These are phyloP conservation scores for Zaprionus obscuricornis DNA, from an alignment of 2,888 invertebrate genomes.

Conservation along the genomic window DNA sequence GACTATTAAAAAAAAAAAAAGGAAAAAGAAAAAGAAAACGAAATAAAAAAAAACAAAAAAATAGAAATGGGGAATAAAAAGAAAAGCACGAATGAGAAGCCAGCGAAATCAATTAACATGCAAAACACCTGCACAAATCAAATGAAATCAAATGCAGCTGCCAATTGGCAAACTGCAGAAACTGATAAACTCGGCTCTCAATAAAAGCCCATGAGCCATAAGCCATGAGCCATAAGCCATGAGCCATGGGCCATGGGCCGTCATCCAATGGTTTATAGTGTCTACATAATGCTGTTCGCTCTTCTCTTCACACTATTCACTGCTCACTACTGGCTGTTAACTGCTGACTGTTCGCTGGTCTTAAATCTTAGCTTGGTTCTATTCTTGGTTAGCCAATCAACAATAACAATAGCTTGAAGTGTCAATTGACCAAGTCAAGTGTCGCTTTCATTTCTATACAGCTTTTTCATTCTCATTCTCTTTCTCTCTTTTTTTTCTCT, in stretches of 20 bases:
- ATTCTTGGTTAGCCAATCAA: slow-evolving; percentile 31
- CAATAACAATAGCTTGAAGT: slow-evolving; percentile 44
- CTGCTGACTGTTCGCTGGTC: too few relatives aligned
- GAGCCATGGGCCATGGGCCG: too few relatives aligned
- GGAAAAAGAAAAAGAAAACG: too few relatives aligned
- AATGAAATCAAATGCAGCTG: slow-evolving; percentile 52
- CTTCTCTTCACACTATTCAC: too few relatives aligned
- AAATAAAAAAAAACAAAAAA: background rate
- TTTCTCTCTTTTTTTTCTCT: too few relatives aligned
- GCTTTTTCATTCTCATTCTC: background rate
- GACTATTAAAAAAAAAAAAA: slow-evolving; percentile 27
- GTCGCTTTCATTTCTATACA: background rate
- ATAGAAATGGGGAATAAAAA: background rate
- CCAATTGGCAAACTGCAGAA: slow-evolving; percentile 8
- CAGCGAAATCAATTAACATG: slow-evolving; percentile 73
- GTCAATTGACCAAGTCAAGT: background rate
- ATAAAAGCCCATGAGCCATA: too few relatives aligned
- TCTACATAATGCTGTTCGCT: too few relatives aligned
- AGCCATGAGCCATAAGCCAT: too few relatives aligned
- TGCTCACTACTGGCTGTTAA: too few relatives aligned
- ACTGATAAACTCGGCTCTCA: background rate
- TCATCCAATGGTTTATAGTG: too few relatives aligned
- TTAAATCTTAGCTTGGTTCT: too few relatives aligned
- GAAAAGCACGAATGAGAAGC: slow-evolving; percentile 21
- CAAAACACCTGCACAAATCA: slow-evolving; percentile 69